Conservation (phyloP, 30 jellyfish, hydroid and myxozoan genomes). For the Cassiopea andromeda region DNA sequence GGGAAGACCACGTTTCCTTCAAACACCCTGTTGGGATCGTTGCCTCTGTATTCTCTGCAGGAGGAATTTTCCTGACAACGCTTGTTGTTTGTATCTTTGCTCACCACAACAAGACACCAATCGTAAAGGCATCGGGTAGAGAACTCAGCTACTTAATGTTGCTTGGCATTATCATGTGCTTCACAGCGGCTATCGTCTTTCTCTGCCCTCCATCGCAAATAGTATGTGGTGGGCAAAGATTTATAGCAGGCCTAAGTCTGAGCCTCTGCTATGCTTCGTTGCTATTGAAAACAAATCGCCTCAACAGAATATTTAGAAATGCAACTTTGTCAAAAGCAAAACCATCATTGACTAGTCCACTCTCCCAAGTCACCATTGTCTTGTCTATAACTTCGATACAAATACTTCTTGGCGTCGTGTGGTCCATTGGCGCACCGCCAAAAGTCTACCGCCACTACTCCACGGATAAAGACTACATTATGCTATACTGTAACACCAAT, state of each 20-base stretch:
- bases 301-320: conserved; percentile 80
- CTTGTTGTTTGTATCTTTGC: conserved; percentile 32
- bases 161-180: conserved; percentile 57
- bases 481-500: conserved; percentile 75
- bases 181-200: conserved; percentile 64
- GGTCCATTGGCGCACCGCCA: conserved; percentile 89
- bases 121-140: conserved; percentile 78
- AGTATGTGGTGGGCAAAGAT: conserved; percentile 73
- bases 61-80: conserved; percentile 55
- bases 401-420: conserved; percentile 80
- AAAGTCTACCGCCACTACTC: conserved; percentile 68
- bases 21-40: conserved; percentile 50
- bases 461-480: conserved; percentile 41
- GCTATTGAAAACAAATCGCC: conserved; percentile 85
- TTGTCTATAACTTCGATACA: conserved; percentile 79
- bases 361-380: conserved; percentile 69
- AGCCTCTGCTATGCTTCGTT: conserved; percentile 89
- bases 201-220: conserved; percentile 51
- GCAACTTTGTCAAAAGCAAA: conserved; percentile 81
- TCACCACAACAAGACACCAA: conserved; percentile 29
- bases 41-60: conserved; percentile 38
- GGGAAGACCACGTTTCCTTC: conserved; percentile 20
- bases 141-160: conserved; percentile 76
- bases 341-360: conserved; percentile 89
- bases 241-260: conserved; percentile 92